Conservation (phyloP, 2,888 invertebrate species). For the Desoria tigrina region DNA sequence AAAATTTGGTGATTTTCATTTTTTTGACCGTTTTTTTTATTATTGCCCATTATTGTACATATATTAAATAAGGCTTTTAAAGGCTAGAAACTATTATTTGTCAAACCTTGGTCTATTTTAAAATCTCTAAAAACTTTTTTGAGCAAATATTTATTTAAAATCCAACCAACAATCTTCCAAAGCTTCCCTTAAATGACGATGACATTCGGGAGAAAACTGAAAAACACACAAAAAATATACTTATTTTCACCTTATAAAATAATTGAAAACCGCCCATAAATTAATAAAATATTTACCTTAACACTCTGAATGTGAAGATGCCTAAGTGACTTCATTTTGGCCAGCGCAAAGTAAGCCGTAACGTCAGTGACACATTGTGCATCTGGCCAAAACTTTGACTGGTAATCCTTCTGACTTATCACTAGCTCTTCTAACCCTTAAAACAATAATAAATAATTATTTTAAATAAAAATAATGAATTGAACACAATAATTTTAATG, state of each 20-base stretch:
- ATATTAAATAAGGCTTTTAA: too few relatives aligned
- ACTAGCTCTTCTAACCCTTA: constrained; percentile 30
- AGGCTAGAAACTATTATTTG: too few relatives aligned
- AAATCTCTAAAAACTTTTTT: too few relatives aligned
- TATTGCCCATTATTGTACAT: too few relatives aligned
- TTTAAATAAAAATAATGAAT: too few relatives aligned
- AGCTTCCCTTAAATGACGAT: constrained; percentile 29
- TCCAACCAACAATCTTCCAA: constrained; percentile 48
- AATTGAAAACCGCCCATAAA: too few relatives aligned
- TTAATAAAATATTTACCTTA: too few relatives aligned
- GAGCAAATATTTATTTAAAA: too few relatives aligned
- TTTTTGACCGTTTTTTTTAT: too few relatives aligned
- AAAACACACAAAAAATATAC: constrained; percentile 10
- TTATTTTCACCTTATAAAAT: neutral
- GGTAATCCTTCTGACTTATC: constrained; percentile 44
- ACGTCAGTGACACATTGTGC: constrained; percentile 44
- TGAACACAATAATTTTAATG: too few relatives aligned
- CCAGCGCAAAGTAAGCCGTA: constrained; percentile 36
- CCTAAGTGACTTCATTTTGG: constrained; percentile 33
- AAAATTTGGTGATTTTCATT: too few relatives aligned
- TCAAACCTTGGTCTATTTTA: too few relatives aligned
- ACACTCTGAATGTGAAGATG: constrained; percentile 41
- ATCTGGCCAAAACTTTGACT: constrained; percentile 44
- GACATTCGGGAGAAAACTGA: constrained; percentile 43
- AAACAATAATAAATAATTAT: constrained; percentile 8